Evolutionary conservation across 2,888 invertebrate genomes (phyloP), one percentile per base, ranked within the genome.

Genomic region (Corythucha ciliata): DNA sequence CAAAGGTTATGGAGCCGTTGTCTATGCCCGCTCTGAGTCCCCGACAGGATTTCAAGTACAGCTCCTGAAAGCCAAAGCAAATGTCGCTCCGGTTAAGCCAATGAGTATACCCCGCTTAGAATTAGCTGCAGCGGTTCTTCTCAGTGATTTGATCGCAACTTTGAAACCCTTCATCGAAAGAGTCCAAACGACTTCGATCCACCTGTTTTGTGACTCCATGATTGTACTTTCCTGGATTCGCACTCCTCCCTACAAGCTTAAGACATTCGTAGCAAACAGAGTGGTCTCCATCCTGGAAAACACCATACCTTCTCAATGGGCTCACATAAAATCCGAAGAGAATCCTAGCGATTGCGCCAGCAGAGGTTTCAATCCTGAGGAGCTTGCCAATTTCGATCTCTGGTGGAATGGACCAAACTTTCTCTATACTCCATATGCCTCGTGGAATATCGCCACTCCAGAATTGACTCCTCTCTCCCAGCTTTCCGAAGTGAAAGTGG

Each of bases 281-380:
- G 46, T 46, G 3, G 33, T 37, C 5, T 16, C 8, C n/a, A 46
- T 46, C 22, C 45, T 46, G 4, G 32, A 32, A 12, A 12, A 21
- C 4, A 20, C 39, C 3, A n/a, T n/a, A 20, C 39, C 21, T 20
- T 4, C 18, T 4, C 20, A 4, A 12, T 51, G 50, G 50, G 25
- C 25, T 18, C 48, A 48, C 26, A 27, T 48, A 3, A n/a, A 52
- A 1, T 57, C 60, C 1, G 41, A 55, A 1, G 42, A 55, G 5
- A 66, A 66, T 52, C 63, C 65, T 1, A 65, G 64, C 3, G 64
- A 65, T 33, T 46, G 60, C 24, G 60, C 61, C 1, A 60, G 63
- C 4, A n/a, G 46, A 6, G 54, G 54, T 1, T 22, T 54, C 14
- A 18, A 27, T 7, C 53, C 53, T 2, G 27, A 27, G 5, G 32